Evolutionary conservation across 2,888 invertebrate genomes (phyloP).

Genomic region (Nomada goodeniana): DNA sequence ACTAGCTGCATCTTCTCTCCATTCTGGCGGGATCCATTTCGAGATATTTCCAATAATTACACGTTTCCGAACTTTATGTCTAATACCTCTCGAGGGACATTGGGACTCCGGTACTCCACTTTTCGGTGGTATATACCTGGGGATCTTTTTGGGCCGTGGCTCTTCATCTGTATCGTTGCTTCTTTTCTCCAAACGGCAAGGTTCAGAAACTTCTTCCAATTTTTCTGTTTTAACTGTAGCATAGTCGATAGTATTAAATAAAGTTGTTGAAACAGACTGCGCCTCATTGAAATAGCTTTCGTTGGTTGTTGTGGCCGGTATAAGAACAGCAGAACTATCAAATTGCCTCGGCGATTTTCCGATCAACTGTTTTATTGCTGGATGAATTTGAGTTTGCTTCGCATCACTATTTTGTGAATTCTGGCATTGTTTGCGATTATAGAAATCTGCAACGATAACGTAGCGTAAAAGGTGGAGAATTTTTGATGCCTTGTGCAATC

Average conservation of each 20-base stretch:
- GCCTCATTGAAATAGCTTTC: background rate
- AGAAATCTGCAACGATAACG: conserved; percentile 87
- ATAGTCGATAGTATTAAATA: background rate
- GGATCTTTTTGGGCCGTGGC: conserved; percentile 77
- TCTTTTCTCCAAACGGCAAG: conserved; percentile 31
- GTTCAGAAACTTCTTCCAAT: background rate
- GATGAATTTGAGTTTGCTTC: conserved; percentile 88
- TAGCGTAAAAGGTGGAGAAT: conserved; percentile 87
- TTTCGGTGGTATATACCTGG: conserved; percentile 82
- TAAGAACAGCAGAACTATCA: conserved; percentile 43
- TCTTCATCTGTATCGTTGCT: conserved; percentile 47
- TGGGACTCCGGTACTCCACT: conserved; percentile 71
- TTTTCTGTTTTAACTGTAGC: conserved; percentile 14
- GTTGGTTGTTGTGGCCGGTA: background rate
- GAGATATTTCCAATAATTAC: conserved; percentile 91
- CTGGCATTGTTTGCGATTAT: conserved; percentile 86
- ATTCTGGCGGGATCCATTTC: conserved; percentile 91
- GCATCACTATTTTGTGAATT: conserved; percentile 81
- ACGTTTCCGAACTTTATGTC: conserved; percentile 79
- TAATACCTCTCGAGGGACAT: conserved; percentile 78
- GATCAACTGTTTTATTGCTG: conserved; percentile 90
- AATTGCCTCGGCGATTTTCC: conserved; percentile 85
- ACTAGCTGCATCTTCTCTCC: conserved; percentile 89
- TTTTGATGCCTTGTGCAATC: conserved; percentile 86
- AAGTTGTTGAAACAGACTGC: conserved; percentile 1